phyloP scores from a whole-genome alignment of 2,113 vertebrate species.

The Indri indri region DNA sequence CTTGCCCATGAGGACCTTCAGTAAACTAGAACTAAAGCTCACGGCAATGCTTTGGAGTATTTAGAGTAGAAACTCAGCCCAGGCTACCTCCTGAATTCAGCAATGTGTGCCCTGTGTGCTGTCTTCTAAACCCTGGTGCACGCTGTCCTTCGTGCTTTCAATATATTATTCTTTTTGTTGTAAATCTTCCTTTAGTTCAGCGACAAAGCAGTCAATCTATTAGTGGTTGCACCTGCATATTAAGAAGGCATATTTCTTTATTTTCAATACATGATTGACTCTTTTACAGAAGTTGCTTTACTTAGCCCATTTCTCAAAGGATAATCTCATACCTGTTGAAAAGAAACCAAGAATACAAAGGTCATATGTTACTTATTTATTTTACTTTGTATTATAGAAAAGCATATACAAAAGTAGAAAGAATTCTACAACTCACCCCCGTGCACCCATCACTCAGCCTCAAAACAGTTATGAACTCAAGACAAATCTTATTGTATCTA shows the following conservation, averaged over 20 bases:
- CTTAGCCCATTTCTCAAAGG: not conserved
- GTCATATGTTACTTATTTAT: not conserved
- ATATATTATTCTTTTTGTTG: not conserved
- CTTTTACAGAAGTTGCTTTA: not conserved
- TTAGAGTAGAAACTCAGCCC: too few species aligned
- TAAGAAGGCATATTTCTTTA: not conserved
- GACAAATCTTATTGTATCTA: not conserved
- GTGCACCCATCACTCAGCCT: not conserved
- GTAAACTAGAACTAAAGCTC: not conserved
- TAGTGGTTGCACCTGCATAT: not conserved
- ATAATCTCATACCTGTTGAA: not conserved
- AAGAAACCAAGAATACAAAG: not conserved
- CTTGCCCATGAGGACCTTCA: not conserved
- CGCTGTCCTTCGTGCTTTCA: not conserved
- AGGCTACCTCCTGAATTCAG: not conserved
- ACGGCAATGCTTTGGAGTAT: not conserved
- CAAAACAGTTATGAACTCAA: not conserved
- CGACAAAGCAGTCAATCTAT: not conserved
- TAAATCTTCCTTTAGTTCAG: not conserved
- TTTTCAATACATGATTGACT: not conserved
- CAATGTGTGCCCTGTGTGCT: fast-evolving
- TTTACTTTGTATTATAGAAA: not conserved
- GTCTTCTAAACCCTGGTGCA: not conserved
- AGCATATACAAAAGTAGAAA: not conserved
- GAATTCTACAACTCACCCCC: not conserved